Base-by-base conservation (phyloP, 2,797 vertebrate species). In the Eutrigla gurnardus region DNA sequence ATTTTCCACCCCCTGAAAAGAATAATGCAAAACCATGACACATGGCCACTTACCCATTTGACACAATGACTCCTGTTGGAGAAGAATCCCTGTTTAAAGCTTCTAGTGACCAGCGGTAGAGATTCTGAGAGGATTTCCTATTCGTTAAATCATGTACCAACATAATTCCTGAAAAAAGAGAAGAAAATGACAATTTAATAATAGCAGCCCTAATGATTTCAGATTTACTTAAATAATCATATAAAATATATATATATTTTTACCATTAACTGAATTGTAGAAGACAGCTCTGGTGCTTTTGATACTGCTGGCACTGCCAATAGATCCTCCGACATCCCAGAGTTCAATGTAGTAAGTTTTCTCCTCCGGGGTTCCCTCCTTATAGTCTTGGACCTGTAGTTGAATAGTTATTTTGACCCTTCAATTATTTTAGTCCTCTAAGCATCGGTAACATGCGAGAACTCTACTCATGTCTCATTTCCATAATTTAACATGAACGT, bases 91-190 rank as follows among this genome's bases (percentile, higher is more conserved):
- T 97, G 92, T 96, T 99, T 81, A 99, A 92, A 50, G 95, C 97
- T 93, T 99, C 98, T 54, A 97, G 78, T 50, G 96, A 97, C 98
- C 98, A 99, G 37, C 98, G 96, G 88, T 97, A 97, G 65, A 99
- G 94, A 90, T 99, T 99, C 93, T 99, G 98, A 4, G 97, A 98
- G 40, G 98, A 99, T 85, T 99, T 99, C 89, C 99, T 99, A 91
- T 99, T 99, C 67, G 98, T 99, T 93, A 99, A 94, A 90, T 99
- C 98, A 10, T 99, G 98, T 2, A 99, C 97, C 91, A 99, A 93
- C 93, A 99, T 96, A 88, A 99, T 98, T 58, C 98, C 98, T 99
- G 68, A 57, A 86, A 74, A 53, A 69, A 76, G n/a, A 14, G 7
- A n/a, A 73, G 3, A 53, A 83, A 3, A 63, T 39, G 2, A 39